phyloP scores from a whole-genome alignment of 2,888 invertebrate species.

The Chymomyza procnemis region DNA sequence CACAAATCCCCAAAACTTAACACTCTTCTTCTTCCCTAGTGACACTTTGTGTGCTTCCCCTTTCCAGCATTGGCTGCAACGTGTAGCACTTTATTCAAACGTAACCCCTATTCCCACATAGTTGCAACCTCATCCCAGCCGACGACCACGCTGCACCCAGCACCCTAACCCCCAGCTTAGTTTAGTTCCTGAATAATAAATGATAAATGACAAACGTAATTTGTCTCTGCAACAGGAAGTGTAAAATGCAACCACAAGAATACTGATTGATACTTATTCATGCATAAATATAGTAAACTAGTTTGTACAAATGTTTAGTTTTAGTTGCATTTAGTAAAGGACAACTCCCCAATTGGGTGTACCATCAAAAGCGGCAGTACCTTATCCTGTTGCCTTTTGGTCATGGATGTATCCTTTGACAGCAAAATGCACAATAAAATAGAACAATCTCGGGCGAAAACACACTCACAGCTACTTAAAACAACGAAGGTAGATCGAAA shows the following conservation, averaged over 20 bases:
- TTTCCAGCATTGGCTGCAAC: background rate
- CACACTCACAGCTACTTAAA: constrained; percentile 3
- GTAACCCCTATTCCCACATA: background rate
- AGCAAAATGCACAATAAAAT: background rate
- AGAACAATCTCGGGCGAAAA: background rate
- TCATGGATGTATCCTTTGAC: too few relatives aligned
- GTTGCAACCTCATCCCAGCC: background rate
- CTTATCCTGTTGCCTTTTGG: too few relatives aligned
- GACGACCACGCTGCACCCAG: constrained; percentile 7
- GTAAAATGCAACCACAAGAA: background rate
- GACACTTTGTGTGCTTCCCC: background rate
- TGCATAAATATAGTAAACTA: background rate
- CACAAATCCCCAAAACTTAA: background rate
- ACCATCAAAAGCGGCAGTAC: too few relatives aligned
- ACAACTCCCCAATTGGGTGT: background rate
- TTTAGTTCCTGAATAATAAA: background rate
- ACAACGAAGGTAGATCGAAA: background rate
- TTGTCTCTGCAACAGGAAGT: background rate
- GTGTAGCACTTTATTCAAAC: background rate
- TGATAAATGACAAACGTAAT: background rate
- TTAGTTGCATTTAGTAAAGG: background rate
- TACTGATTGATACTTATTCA: background rate
- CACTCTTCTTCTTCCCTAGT: background rate
- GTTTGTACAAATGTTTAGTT: background rate
- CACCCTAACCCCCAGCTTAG: constrained; percentile 1